phyloP scores from a whole-genome alignment of 2,888 invertebrate species.

The Sinotaia quadrata region DNA sequence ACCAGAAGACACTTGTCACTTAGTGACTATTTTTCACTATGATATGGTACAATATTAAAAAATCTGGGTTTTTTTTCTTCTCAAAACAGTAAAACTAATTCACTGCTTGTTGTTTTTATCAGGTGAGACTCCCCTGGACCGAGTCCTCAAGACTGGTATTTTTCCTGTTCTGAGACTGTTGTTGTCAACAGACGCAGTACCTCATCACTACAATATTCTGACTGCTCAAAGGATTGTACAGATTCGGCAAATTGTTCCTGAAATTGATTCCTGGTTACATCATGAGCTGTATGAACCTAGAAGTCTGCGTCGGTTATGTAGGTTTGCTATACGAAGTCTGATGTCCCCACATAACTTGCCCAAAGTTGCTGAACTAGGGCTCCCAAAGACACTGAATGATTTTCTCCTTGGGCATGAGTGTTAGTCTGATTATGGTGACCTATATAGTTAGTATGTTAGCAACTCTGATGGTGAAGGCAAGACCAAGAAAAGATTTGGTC shows the following conservation, averaged over 20 bases:
- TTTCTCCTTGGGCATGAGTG: conserved; percentile 23
- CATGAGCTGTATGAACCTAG: conserved; percentile 31
- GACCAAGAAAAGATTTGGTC: too few species aligned
- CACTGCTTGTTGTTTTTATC: conserved; percentile 7
- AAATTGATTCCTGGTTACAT: conserved; percentile 33
- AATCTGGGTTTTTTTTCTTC: too few species aligned
- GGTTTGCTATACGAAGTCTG: conserved; percentile 25
- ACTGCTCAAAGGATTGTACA: conserved; percentile 27
- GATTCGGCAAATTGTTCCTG: conserved; percentile 23
- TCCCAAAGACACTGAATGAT: conserved; percentile 30
- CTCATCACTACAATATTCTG: conserved; percentile 22
- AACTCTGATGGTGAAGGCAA: too few species aligned
- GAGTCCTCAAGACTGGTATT: conserved; percentile 28
- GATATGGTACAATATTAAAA: too few species aligned
- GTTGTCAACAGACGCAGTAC: conserved; percentile 21
- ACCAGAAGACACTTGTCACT: too few species aligned
- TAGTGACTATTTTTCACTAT: too few species aligned
- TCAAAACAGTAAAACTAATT: too few species aligned
- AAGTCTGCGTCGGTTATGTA: conserved; percentile 28
- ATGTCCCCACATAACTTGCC: conserved; percentile 24
- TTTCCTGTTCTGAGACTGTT: conserved; percentile 30
- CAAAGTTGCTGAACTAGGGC: conserved; percentile 12
- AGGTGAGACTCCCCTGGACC: conserved; percentile 33
- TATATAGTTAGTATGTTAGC: too few species aligned
- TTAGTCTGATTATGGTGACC: background rate